These are phyloP conservation scores for Drymodes brunneopygia DNA, from an alignment of 2,113 vertebrate species.

Conservation along the genomic window DNA sequence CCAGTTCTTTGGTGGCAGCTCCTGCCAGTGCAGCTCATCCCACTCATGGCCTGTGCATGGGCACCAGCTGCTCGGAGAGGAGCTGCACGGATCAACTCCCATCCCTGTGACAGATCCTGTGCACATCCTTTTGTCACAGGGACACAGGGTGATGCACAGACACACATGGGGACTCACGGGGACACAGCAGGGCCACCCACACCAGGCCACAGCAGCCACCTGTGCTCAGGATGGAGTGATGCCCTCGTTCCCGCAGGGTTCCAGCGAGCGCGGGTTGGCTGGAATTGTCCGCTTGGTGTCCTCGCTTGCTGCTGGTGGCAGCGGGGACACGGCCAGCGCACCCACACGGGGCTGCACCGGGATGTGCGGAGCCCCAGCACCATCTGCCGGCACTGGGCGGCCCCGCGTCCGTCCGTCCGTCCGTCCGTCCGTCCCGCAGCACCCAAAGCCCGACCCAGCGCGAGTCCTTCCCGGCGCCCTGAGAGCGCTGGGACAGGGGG, in stretches of 20 bases:
- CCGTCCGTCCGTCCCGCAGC: background rate
- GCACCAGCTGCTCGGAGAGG: background rate
- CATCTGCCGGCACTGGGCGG: background rate
- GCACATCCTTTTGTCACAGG: background rate
- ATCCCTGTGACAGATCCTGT: background rate
- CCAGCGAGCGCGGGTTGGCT: background rate
- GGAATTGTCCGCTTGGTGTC: background rate
- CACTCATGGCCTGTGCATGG: no score
- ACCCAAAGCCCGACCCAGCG: no score
- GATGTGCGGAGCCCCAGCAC: background rate
- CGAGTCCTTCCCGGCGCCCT: accelerated
- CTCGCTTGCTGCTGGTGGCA: background rate
- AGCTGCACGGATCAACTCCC: background rate
- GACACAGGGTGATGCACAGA: background rate
- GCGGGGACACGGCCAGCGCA: background rate
- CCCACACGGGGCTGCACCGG: background rate
- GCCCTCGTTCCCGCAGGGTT: background rate
- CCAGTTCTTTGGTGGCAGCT: background rate
- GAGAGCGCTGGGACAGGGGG: background rate
- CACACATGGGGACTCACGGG: background rate
- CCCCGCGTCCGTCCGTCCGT: background rate
- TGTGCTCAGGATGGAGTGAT: background rate
- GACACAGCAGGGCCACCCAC: background rate
- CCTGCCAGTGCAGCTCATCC: background rate
- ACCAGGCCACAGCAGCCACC: background rate